Evolutionary conservation across 1,140 invertebrate species (phyloP).

Genomic region (Meteorus sp.): DNA sequence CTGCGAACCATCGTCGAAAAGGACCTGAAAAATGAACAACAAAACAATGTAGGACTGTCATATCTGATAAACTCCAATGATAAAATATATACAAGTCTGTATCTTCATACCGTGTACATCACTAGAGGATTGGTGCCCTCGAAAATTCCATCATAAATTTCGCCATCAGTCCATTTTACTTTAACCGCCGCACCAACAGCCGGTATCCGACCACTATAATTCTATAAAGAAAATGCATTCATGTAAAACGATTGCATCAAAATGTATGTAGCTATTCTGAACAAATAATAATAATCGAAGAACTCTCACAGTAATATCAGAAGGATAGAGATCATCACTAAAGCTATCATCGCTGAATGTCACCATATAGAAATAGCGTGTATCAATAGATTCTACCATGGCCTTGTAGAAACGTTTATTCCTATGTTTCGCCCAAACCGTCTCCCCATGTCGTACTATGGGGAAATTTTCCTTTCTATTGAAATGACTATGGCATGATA

Average conservation of each 20-base stretch:
- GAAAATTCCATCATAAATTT: constrained; percentile 64
- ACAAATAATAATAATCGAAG: not conserved
- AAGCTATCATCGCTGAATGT: constrained; percentile 70
- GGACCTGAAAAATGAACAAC: constrained; percentile 49
- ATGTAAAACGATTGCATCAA: too few species aligned
- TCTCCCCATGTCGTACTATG: constrained; percentile 45
- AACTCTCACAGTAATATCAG: constrained; percentile 57
- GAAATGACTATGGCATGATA: constrained; percentile 58
- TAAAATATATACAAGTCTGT: constrained; percentile 13
- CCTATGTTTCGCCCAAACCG: constrained; percentile 67
- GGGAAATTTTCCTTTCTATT: constrained; percentile 50
- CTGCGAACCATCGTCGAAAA: constrained; percentile 58
- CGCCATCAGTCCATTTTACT: constrained; percentile 66
- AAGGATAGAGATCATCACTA: constrained; percentile 64
- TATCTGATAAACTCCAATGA: not conserved
- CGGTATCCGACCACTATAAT: constrained; percentile 52
- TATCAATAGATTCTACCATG: constrained; percentile 57
- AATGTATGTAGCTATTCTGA: not conserved
- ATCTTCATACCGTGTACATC: constrained; percentile 62
- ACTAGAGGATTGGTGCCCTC: constrained; percentile 59
- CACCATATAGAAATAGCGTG: constrained; percentile 63
- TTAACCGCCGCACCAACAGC: constrained; percentile 55
- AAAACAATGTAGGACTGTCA: not conserved
- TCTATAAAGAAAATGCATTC: constrained; percentile 39
- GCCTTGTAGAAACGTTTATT: constrained; percentile 67